A percentile compares a stretch with the other conserved stretches of the same genome.
Evolutionary conservation across 2,113 vertebrate species (phyloP).

Genomic region (Hypanus sabinus): DNA sequence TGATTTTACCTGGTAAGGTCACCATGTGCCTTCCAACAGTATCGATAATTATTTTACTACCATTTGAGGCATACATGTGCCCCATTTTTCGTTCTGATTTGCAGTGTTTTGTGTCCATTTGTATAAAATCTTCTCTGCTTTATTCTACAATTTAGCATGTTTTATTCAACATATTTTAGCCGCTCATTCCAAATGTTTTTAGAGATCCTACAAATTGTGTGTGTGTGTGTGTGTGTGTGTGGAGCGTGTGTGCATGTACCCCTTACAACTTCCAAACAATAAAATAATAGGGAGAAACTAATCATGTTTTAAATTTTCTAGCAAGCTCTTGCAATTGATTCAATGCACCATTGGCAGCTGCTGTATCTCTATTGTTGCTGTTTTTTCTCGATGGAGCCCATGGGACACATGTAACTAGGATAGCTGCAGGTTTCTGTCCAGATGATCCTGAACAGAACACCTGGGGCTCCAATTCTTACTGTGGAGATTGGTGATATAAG

Average conservation of each 20-base stretch:
- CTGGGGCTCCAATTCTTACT: constrained; percentile 88
- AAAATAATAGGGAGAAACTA: background rate
- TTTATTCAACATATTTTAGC: background rate
- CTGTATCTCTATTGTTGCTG: background rate
- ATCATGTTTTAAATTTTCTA: background rate
- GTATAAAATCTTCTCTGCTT: background rate
- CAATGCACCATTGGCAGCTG: background rate
- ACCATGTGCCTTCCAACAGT: background rate
- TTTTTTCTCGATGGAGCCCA: constrained; percentile 67
- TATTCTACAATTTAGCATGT: background rate
- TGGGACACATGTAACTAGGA: constrained; percentile 94
- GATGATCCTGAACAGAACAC: constrained; percentile 90
- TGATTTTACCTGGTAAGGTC: background rate
- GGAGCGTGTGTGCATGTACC: too few relatives aligned
- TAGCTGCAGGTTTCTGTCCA: constrained; percentile 89
- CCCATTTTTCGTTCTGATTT: background rate
- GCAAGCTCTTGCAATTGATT: background rate
- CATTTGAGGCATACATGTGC: background rate
- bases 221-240: background rate
- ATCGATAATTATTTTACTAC: background rate
- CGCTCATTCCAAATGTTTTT: background rate
- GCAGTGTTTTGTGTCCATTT: background rate
- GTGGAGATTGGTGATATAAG: constrained; percentile 93
- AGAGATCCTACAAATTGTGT: background rate
- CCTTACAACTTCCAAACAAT: background rate